These are phyloP conservation scores for Drosophila nannoptera DNA, from an alignment of 1,140 invertebrate genomes.

Conservation along the genomic window DNA sequence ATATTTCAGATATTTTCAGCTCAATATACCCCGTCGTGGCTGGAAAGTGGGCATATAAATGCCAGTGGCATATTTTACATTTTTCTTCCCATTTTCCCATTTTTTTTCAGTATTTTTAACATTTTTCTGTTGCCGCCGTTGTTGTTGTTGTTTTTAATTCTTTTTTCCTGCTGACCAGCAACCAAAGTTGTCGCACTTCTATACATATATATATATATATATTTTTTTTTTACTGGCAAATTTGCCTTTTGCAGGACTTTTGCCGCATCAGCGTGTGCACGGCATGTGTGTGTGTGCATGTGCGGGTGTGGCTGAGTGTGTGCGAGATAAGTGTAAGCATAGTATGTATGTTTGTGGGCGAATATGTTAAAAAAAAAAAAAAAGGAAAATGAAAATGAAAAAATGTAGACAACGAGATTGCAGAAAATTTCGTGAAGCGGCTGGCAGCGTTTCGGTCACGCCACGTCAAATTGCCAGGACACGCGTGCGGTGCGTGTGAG, in stretches of 20 bases:
- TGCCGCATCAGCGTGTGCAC: constrained; percentile 51
- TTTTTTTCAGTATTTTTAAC: constrained; percentile 34
- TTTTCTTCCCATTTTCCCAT: constrained; percentile 38
- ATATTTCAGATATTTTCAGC: neutral
- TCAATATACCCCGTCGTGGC: constrained; percentile 27
- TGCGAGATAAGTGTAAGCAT: constrained; percentile 58
- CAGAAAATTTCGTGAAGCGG: constrained; percentile 34
- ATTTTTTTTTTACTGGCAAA: no score
- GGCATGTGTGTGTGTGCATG: constrained; percentile 9
- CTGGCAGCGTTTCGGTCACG: constrained; percentile 55
- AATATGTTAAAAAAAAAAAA: constrained; percentile 31
- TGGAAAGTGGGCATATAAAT: constrained; percentile 28
- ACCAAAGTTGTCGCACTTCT: constrained; percentile 51
- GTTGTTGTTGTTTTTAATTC: no score
- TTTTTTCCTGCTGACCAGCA: constrained; percentile 49
- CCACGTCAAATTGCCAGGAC: constrained; percentile 65
- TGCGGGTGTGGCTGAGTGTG: constrained; percentile 7
- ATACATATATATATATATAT: no score
- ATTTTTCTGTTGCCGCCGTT: constrained; percentile 5
- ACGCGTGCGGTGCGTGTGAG: constrained; percentile 54
- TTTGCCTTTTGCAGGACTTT: constrained; percentile 61
- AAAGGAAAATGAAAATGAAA: no score
- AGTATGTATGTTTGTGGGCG: constrained; percentile 21
- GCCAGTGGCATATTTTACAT: constrained; percentile 57
- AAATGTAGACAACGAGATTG: constrained; percentile 41